Base-by-base conservation (phyloP, 2,113 vertebrate species). In the Phylloscopus whistleri region DNA sequence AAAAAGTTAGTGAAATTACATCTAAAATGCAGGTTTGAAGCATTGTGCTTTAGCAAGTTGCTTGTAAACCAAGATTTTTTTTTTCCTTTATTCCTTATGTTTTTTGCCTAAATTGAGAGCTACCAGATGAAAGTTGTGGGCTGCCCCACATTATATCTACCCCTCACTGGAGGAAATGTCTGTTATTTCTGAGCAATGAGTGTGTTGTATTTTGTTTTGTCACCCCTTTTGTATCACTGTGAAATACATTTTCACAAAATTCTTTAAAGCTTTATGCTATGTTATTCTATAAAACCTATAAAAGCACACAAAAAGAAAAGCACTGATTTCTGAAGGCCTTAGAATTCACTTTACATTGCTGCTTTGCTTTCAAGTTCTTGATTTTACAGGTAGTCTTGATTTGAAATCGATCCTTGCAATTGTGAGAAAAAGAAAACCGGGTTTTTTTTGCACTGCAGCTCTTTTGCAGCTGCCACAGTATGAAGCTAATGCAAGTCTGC, bases 51-150 rank as follows among this genome's bases (percentile, higher is more conserved):
- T 93, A 60, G 15, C 26, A 85, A 93, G 58, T 82, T 91, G 18
- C n/a, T 63, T 73, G 21, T 74, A 95, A 94, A 70, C 49, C 53
- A 83, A 82, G n/a, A 7, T 15, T 46, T n/a, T 68, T 27, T 26
- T 52, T 46, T 37, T 10, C 41, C 7, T 60, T 87, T 87, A 46
- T 56, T 93, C 33, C 53, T 83, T 53, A 72, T 39, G 30, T 69
- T 87, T 93, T 93, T 85, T 66, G 20, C n/a, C 91, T 79, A 78
- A 89, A 91, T 90, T 87, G 63, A 83, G n/a, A 89, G 46, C 43
- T 77, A 52, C 58, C 46, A 59, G 53, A 67, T 85, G 22, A 91
- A 66, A 88, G 85, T 39, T 14, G 21, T 63, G 30, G 55, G 46
- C 59, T 91, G 33, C 48, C 35, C 72, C 41, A 24, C 24, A 33